phyloP scores from a whole-genome alignment of 2,888 invertebrate genomes.

The Perizoma flavofasciatum region DNA sequence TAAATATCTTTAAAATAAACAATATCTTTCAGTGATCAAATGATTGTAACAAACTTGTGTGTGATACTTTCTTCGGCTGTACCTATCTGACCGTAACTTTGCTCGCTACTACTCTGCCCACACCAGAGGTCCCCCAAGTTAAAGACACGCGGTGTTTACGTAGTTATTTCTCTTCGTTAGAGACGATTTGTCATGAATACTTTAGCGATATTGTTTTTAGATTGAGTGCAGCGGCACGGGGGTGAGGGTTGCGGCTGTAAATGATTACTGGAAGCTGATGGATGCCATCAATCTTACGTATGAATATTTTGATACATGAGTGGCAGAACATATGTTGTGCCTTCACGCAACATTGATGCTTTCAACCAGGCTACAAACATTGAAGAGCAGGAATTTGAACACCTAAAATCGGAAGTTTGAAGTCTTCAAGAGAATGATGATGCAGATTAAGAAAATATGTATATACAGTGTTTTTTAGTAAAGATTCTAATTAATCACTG shows the following conservation, averaged over 20 bases:
- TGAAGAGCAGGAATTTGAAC: neutral
- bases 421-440: too few relatives aligned
- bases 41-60: too few relatives aligned
- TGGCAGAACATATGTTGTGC: neutral
- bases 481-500: too few relatives aligned
- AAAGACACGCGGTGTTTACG: constrained; percentile 76
- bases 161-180: constrained; percentile 82
- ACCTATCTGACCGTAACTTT: neutral
- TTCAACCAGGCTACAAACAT: neutral
- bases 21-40: too few relatives aligned
- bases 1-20: too few relatives aligned
- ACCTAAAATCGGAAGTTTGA: too few relatives aligned
- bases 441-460: too few relatives aligned
- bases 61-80: too few relatives aligned
- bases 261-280: constrained; percentile 25
- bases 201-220: constrained; percentile 82
- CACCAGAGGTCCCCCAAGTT: constrained; percentile 55
- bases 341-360: neutral
- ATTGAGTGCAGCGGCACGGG: constrained; percentile 65
- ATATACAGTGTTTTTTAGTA: too few relatives aligned
- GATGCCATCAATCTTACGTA: constrained; percentile 27
- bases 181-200: constrained; percentile 83
- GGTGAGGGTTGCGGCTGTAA: constrained; percentile 50
- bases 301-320: constrained; percentile 4
- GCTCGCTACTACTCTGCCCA: constrained; percentile 48